Evolutionary conservation across 2,797 vertebrate species (phyloP).

Genomic region (Streptopelia turtur): DNA sequence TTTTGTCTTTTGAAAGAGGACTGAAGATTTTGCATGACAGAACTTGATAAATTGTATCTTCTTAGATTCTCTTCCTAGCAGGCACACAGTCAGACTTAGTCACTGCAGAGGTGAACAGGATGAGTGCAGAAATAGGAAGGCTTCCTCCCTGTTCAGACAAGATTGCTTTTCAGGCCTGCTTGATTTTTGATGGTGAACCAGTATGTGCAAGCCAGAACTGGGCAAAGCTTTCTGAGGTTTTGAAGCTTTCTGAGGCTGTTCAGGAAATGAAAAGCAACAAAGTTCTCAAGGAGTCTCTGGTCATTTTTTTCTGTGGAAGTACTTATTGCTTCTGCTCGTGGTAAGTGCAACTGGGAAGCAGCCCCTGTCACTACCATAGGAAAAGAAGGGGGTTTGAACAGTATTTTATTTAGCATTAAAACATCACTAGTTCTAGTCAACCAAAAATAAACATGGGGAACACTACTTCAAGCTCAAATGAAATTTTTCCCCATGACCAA

Average conservation of each 20-base stretch:
- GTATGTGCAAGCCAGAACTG: slow-evolving; percentile 1
- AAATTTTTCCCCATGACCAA: not conserved
- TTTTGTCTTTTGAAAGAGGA: slow-evolving; percentile 58
- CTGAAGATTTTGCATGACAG: slow-evolving; percentile 51
- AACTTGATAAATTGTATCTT: slow-evolving; percentile 47
- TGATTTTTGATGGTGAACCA: not conserved
- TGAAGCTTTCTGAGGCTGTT: not conserved
- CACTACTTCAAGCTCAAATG: not conserved
- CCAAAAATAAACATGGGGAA: not conserved
- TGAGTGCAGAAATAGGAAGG: slow-evolving; percentile 2
- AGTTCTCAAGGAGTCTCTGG: not conserved
- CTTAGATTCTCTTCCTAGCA: slow-evolving; percentile 47
- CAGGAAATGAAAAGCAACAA: not conserved
- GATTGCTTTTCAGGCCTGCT: slow-evolving; percentile 17
- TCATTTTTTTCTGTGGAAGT: not conserved
- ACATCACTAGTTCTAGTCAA: not conserved
- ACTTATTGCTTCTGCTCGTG: not conserved
- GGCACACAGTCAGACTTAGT: slow-evolving; percentile 49
- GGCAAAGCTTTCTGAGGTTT: not conserved
- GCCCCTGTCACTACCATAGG: not conserved
- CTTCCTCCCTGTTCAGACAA: slow-evolving; percentile 7
- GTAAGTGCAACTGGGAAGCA: not conserved
- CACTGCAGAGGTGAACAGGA: not conserved
- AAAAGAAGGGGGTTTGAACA: not conserved
- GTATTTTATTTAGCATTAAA: not conserved